These are phyloP conservation scores for Pyrocephalus nanus DNA, from an alignment of 2,797 vertebrate species.

Conservation along the genomic window DNA sequence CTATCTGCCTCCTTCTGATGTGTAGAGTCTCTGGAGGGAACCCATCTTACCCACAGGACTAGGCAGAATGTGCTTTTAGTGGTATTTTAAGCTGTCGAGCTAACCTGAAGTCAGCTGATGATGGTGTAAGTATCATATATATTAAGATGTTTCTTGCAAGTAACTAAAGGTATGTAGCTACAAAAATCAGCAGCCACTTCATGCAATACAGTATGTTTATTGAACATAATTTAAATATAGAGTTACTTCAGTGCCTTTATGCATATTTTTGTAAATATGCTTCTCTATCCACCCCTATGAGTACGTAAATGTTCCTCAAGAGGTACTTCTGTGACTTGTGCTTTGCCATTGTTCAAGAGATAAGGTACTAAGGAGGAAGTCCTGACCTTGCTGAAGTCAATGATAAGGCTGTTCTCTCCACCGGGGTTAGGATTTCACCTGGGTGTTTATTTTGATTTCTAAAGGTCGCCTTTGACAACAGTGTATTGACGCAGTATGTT, in stretches of 20 bases:
- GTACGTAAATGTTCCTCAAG: background rate
- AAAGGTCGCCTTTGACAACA: background rate
- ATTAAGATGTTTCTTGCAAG: background rate
- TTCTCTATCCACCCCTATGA: background rate
- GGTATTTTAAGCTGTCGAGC: background rate
- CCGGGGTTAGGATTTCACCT: conserved; percentile 40
- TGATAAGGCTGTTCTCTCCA: conserved; percentile 1
- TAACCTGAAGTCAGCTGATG: background rate
- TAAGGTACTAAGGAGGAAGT: conserved; percentile 31
- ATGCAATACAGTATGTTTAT: background rate
- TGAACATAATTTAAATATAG: background rate
- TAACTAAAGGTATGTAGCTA: background rate
- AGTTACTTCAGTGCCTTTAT: background rate
- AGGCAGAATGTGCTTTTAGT: background rate
- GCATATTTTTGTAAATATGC: background rate
- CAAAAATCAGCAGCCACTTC: background rate
- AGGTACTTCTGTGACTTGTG: background rate
- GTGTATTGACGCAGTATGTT: background rate
- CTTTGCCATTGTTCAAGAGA: background rate
- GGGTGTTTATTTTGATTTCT: conserved; percentile 44
- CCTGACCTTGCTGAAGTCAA: background rate
- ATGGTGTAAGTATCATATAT: background rate
- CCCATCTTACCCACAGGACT: rapidly evolving
- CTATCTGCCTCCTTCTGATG: background rate
- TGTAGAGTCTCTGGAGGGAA: background rate